Conservation (phyloP, 2,797 vertebrate genomes). For the Odontamblyopus lacepedii region DNA sequence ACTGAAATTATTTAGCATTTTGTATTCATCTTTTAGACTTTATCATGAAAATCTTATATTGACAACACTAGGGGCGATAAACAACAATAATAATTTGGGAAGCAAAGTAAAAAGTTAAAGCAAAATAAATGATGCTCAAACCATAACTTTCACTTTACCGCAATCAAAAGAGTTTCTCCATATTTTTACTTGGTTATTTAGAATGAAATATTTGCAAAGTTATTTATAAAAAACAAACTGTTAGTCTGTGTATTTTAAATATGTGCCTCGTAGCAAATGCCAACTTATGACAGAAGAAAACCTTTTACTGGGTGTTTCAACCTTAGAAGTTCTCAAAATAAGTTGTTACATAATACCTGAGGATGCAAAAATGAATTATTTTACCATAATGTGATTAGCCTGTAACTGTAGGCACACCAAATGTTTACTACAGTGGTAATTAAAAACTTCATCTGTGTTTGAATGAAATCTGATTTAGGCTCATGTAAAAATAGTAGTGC, state of each 20-base stretch:
- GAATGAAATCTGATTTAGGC: conserved; percentile 71
- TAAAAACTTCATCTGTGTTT: conserved; percentile 71
- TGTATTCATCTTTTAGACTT: too few species aligned
- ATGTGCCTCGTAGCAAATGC: too few species aligned
- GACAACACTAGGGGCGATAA: background rate
- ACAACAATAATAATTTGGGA: background rate
- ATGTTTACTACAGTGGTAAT: conserved; percentile 69
- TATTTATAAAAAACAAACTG: too few species aligned
- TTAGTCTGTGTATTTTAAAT: too few species aligned
- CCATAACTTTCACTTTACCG: background rate
- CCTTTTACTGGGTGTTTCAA: background rate
- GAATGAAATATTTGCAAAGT: too few species aligned
- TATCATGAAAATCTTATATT: background rate
- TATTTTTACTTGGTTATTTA: background rate
- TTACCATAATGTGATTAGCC: conserved; percentile 52
- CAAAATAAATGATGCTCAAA: background rate
- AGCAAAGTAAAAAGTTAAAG: background rate
- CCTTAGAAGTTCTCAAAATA: conserved; percentile 18
- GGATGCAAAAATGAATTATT: conserved; percentile 32
- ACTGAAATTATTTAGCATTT: too few species aligned
- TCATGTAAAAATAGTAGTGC: conserved; percentile 53
- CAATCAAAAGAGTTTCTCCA: background rate
- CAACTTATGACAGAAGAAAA: too few species aligned
- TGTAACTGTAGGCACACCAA: conserved; percentile 63
- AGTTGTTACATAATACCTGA: conserved; percentile 48